These are phyloP conservation scores for Heliconius hewitsoni DNA, from an alignment of 1,140 invertebrate species.

Conservation along the genomic window DNA sequence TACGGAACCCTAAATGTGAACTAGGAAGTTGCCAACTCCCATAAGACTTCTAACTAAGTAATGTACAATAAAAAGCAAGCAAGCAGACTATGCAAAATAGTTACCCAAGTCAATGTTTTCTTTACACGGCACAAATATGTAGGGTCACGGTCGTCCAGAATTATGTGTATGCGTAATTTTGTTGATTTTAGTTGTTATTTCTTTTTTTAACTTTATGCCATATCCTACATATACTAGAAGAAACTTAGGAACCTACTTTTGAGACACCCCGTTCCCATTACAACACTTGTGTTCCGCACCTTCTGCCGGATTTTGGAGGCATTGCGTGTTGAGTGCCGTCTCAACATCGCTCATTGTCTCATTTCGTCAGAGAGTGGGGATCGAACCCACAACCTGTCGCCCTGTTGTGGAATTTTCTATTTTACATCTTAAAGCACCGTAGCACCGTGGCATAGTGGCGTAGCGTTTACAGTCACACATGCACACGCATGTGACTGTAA, in stretches of 20 bases:
- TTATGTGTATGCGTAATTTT: slow-evolving; percentile 44
- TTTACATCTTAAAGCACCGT: no score
- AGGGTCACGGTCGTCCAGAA: slow-evolving; percentile 43
- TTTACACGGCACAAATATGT: slow-evolving; percentile 25
- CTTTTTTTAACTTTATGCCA: background rate
- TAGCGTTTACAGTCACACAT: no score
- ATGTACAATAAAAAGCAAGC: slow-evolving; percentile 28
- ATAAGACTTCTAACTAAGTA: slow-evolving; percentile 4
- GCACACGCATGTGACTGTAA: no score
- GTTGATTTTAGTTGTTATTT: background rate
- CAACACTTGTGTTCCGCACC: no score
- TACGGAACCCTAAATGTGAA: background rate
- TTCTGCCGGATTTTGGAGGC: background rate
- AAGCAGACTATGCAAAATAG: slow-evolving; percentile 21
- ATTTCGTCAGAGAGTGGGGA: no score
- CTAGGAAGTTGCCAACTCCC: background rate
- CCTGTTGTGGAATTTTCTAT: no score
- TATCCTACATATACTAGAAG: background rate
- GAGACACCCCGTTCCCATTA: background rate
- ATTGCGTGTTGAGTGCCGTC: background rate
- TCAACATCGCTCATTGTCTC: background rate
- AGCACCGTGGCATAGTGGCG: no score
- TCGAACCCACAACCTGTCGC: no score
- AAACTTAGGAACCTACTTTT: background rate
- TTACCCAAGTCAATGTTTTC: slow-evolving; percentile 24